phyloP scores from a whole-genome alignment of 2,888 invertebrate species.

The Tuberolachnus salignus region DNA sequence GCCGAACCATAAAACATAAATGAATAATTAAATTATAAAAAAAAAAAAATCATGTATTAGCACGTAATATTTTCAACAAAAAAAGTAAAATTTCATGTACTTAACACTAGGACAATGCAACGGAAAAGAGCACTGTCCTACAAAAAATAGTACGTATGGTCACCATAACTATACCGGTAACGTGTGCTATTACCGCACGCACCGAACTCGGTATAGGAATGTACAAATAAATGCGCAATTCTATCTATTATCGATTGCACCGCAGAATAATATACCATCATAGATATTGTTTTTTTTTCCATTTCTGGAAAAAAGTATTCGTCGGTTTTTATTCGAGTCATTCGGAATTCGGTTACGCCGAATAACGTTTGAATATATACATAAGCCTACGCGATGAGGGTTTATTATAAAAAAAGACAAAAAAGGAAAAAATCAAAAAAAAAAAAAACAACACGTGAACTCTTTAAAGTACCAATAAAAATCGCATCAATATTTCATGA shows the following conservation, averaged over 20 bases:
- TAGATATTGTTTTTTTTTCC: neutral
- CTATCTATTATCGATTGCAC: neutral
- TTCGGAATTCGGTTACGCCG: constrained; percentile 2
- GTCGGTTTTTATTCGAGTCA: neutral
- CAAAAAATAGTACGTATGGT: too few species aligned
- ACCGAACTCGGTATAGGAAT: neutral
- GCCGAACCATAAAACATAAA: too few species aligned
- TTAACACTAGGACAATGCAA: too few species aligned
- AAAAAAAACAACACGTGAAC: constrained; percentile 13
- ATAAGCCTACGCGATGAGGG: neutral
- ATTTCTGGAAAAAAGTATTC: neutral
- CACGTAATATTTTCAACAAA: too few species aligned
- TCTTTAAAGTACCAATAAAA: constrained; percentile 23
- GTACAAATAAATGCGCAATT: too few species aligned
- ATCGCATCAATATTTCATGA: constrained; percentile 29
- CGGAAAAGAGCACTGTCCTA: too few species aligned
- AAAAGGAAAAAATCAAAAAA: neutral
- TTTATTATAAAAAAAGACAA: too few species aligned
- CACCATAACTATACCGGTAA: neutral
- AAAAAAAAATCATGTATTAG: too few species aligned
- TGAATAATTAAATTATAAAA: too few species aligned
- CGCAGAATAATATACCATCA: neutral
- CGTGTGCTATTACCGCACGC: neutral
- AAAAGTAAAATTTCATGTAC: too few species aligned
- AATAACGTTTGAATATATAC: neutral